Evolutionary conservation across 2,797 vertebrate genomes (phyloP).

Genomic region (Muraenolepis orangiensis): DNA sequence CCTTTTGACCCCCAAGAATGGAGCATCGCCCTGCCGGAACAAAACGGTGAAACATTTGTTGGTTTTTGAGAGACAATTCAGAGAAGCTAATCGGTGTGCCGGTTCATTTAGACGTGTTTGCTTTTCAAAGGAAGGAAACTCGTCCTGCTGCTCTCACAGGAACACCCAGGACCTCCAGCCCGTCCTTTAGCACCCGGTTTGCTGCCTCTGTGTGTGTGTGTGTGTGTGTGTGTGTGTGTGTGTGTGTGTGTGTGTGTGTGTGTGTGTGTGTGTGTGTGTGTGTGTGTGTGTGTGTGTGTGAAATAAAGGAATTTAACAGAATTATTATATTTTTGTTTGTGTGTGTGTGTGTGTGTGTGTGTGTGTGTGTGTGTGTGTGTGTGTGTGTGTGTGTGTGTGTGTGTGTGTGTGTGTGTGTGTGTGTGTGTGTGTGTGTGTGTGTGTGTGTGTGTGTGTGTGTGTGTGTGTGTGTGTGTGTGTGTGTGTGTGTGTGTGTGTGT

Average conservation of each 20-base stretch:
- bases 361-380: no score
- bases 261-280: neutral
- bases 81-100: neutral
- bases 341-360: no score
- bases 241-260: constrained; percentile 2
- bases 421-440: constrained; percentile 4
- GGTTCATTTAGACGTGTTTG: neutral
- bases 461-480: no score
- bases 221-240: no score
- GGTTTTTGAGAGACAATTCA: no score
- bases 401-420: neutral
- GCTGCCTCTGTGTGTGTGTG: no score
- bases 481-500: neutral
- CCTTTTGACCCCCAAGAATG: neutral
- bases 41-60: neutral
- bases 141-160: neutral
- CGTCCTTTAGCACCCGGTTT: neutral
- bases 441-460: neutral
- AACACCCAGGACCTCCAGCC: neutral
- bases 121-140: neutral
- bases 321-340: no score
- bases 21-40: neutral
- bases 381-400: constrained; percentile 1
- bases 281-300: no score
- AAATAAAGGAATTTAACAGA: no score